Conservation (phyloP, 2,888 invertebrate genomes). For the Tinea semifulvella region DNA sequence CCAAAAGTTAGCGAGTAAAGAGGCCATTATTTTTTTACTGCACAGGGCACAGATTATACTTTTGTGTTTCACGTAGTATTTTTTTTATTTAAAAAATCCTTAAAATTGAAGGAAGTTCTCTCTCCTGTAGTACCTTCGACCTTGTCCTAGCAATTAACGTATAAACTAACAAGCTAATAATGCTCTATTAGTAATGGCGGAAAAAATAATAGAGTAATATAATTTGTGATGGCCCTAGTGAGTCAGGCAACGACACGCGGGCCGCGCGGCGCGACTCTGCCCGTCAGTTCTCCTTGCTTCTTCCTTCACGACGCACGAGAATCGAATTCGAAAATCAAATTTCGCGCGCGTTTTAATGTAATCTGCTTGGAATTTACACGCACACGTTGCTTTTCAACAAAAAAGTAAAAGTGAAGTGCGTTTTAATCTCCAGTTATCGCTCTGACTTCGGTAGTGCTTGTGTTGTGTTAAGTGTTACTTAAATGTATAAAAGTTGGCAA, state of each 20-base stretch:
- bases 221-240: conserved; percentile 6
- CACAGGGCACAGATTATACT: no score
- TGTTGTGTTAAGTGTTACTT: conserved; percentile 40
- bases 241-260: conserved; percentile 1
- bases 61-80: no score
- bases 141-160: no score
- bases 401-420: conserved; percentile 31
- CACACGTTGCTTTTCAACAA: conserved; percentile 43
- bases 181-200: no score
- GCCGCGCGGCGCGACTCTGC: conserved; percentile 2
- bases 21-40: no score
- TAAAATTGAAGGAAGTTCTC: no score
- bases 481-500: no score
- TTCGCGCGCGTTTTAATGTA: conserved; percentile 5
- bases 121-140: no score
- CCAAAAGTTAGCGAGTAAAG: no score
- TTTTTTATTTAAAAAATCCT: no score
- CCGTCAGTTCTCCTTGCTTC: conserved; percentile 7
- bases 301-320: conserved; percentile 11
- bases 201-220: no score
- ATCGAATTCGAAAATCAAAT: conserved; percentile 5
- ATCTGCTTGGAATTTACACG: conserved; percentile 18
- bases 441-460: conserved; percentile 26
- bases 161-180: no score
- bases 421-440: conserved; percentile 14